A percentile compares a stretch with the other conserved stretches of the same genome.
These are phyloP conservation scores for Sesia apiformis DNA, from an alignment of 2,888 invertebrate genomes.

Conservation along the genomic window DNA sequence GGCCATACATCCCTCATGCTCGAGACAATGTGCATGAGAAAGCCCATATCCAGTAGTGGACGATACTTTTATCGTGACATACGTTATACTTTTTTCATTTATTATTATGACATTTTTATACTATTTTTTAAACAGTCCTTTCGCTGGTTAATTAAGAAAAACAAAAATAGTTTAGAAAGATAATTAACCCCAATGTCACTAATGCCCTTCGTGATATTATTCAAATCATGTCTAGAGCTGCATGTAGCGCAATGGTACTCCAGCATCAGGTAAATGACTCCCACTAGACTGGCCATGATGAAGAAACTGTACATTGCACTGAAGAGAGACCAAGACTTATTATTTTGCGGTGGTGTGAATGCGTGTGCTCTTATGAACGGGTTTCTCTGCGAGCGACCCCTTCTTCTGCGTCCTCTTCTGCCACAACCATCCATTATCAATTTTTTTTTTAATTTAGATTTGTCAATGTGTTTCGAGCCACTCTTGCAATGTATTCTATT, in stretches of 20 bases:
- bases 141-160: too few relatives aligned
- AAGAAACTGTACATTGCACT: slow-evolving; percentile 30
- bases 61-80: too few relatives aligned
- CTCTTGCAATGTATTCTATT: too few relatives aligned
- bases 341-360: slow-evolving; percentile 1
- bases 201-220: slow-evolving; percentile 36
- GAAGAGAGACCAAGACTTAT: slow-evolving; percentile 22
- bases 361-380: not conserved
- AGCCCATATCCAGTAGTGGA: too few relatives aligned
- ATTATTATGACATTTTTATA: too few relatives aligned
- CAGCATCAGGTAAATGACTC: slow-evolving; percentile 40
- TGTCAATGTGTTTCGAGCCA: too few relatives aligned
- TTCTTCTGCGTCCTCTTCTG: slow-evolving; percentile 33
- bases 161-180: too few relatives aligned
- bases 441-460: not conserved
- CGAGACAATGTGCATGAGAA: too few relatives aligned
- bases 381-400: slow-evolving; percentile 17
- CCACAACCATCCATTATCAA: slow-evolving; percentile 33
- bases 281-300: slow-evolving; percentile 34
- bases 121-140: too few relatives aligned
- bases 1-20: too few relatives aligned
- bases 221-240: slow-evolving; percentile 26
- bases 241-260: slow-evolving; percentile 43
- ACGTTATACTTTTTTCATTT: too few relatives aligned
- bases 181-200: slow-evolving; percentile 39